Evolutionary conservation across 2,797 vertebrate genomes (phyloP), one percentile per base, ranked within the genome.

Genomic region (Leptoclinus maculatus): DNA sequence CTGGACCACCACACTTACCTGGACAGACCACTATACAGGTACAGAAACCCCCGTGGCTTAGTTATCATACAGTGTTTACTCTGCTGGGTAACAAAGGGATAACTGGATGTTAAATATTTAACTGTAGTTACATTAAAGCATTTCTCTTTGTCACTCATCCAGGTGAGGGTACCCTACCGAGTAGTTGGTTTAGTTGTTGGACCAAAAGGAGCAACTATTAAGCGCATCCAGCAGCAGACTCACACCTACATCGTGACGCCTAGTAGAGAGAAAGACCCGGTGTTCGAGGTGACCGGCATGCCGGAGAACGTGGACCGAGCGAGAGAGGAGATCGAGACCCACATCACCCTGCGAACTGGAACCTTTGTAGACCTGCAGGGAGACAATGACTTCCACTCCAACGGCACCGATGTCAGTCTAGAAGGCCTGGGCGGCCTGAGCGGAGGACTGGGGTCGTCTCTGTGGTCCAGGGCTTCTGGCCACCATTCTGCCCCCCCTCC

Each of bases 11-110:
- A 2, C 97, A 98, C 92, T 93, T 99, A 54, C 98, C 97, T 0
- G 98, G 98, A 2, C 98, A 99, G 92, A 99, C 97, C 86, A 99
- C 98, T 85, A 99, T 99, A 91, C 98, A 99, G 93, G 98, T 99
- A 86, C 14, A 27, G 43, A 78, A 71, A 3, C 10, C 9, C 7
- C 4, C 29, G 13, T 56, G 39, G 53, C 2, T 71, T 21, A 21
- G 19, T 56, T 16, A 9, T 45, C 41, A 17, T 41, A 39, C 3
- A 57, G 2, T 34, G 16, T 60, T 45, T 43, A 11, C 23, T 60
- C 39, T 25, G 6, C 2, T 7, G 1, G 16, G 7, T 32, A 34
- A 58, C 36, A 53, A 2, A 17, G 23, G 1, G 39, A 4, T 13
- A 17, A 27, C 1, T 66, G 12, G 9, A 47, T 25, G 5, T 43